These are phyloP conservation scores for Lepilemur ruficaudatus DNA, from an alignment of 2,797 vertebrate genomes.

Conservation along the genomic window DNA sequence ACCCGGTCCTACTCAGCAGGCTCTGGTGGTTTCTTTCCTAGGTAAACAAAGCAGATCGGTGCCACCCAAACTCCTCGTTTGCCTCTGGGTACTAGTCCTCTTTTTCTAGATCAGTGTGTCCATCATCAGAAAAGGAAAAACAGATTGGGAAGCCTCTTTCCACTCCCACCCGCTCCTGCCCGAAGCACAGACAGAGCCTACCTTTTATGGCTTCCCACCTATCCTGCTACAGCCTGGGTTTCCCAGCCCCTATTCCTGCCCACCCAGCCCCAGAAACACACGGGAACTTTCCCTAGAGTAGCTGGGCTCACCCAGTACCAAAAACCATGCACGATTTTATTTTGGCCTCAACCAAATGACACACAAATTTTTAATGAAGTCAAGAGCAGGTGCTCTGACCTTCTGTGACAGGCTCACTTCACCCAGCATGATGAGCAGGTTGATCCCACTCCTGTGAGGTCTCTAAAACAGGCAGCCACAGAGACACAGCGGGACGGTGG, in stretches of 20 bases:
- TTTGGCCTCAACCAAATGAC: neutral
- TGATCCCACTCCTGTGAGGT: rapidly evolving
- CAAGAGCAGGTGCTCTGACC: neutral
- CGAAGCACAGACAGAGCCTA: neutral
- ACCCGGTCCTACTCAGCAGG: rapidly evolving
- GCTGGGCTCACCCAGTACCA: rapidly evolving
- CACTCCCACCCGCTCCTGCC: too few relatives aligned
- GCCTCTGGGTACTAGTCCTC: too few relatives aligned
- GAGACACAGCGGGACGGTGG: neutral
- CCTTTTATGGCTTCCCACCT: rapidly evolving
- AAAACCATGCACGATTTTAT: neutral
- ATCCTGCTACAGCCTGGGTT: neutral
- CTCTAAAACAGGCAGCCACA: neutral
- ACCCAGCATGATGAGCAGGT: rapidly evolving
- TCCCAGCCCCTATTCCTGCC: neutral
- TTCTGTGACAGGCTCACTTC: too few relatives aligned
- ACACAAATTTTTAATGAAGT: neutral
- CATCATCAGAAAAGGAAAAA: too few relatives aligned
- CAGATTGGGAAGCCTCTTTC: neutral
- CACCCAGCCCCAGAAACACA: too few relatives aligned
- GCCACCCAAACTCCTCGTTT: rapidly evolving
- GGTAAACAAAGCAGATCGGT: rapidly evolving
- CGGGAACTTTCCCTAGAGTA: rapidly evolving
- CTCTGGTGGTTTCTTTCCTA: too few relatives aligned
- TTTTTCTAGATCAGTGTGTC: neutral